These are phyloP conservation scores for Protophormia terraenovae DNA, from an alignment of 2,888 invertebrate species.

Conservation along the genomic window DNA sequence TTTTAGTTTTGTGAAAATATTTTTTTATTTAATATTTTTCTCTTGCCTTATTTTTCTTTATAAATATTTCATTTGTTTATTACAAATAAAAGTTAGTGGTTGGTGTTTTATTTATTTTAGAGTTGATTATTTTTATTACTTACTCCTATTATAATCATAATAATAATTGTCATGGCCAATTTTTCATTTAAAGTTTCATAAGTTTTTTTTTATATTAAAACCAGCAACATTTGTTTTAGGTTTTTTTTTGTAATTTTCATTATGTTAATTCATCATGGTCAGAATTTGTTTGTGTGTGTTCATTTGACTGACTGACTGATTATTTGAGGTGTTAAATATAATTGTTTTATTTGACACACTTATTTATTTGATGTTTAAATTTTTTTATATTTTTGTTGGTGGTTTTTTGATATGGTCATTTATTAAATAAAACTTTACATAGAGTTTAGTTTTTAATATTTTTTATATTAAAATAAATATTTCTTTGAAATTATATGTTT, in stretches of 20 bases:
- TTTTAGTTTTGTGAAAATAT: neutral
- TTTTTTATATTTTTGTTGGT: constrained; percentile 3
- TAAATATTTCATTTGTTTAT: constrained; percentile 9
- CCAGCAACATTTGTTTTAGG: neutral
- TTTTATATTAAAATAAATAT: neutral
- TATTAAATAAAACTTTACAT: neutral
- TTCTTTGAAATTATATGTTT: neutral
- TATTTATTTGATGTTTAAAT: neutral
- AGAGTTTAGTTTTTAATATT: too few relatives aligned
- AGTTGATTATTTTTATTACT: constrained; percentile 14
- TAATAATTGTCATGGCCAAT: constrained; percentile 48
- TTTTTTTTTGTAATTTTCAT: neutral
- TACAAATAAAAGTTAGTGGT: constrained; percentile 11
- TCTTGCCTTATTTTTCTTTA: neutral
- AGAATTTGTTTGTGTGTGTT: constrained; percentile 3
- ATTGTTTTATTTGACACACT: constrained; percentile 46
- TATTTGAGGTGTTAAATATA: constrained; percentile 25
- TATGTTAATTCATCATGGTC: constrained; percentile 2
- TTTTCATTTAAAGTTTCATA: constrained; percentile 13
- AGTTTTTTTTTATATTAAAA: neutral
- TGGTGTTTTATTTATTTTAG: constrained; percentile 11
- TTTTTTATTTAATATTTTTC: too few relatives aligned
- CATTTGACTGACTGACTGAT: neutral
- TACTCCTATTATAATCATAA: neutral
- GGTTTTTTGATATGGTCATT: neutral